Evolutionary conservation across 2,888 invertebrate species (phyloP), one percentile per base, ranked within the genome.

Genomic region (Therioaphis trifolii): DNA sequence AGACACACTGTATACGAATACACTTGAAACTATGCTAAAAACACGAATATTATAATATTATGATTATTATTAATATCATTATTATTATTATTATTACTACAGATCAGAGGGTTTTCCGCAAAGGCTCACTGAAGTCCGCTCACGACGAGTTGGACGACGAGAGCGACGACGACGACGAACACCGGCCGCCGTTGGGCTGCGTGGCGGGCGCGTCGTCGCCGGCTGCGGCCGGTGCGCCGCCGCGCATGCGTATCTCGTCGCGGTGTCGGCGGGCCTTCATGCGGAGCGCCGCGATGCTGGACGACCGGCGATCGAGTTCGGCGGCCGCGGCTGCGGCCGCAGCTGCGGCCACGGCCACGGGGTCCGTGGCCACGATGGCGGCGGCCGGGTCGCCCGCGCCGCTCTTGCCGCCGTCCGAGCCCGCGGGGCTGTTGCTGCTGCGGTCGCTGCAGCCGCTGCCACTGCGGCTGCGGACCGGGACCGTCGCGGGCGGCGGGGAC

Each of bases 201-300:
- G 7, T 7, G 35, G 35, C 21, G n/a, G n/a, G 21, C 0, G 1
- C n/a, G 40, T 0, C 18, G 27, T 7, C 0, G 92, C 91, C 87
- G 84, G 92, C 91, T 24, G 11, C 85, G n/a, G n/a, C n/a, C n/a
- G n/a, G n/a, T n/a, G n/a, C 92, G 87, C 95, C 94, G 79, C 95
- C 91, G 80, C 95, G 88, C 91, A 95, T 35, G 2, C 46, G 77
- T 1, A 71, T 46, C 58, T 80, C 71, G 35, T 93, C 89, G 95
- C 96, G 87, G 88, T 96, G 96, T 88, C 97, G 96, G 77, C 96
- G 91, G 0, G 97, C 97, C 86, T 96, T 96, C 87, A 96, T 91
- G 86, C 97, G 90, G 58, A 97, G 89, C 0, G 95, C 94, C 0
- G 96, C 96, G 87, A 96, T 96, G 87, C 96, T 96, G 46, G 95